Conservation (phyloP, 2,113 vertebrate genomes). For the Machaerirhynchus nigripectus region DNA sequence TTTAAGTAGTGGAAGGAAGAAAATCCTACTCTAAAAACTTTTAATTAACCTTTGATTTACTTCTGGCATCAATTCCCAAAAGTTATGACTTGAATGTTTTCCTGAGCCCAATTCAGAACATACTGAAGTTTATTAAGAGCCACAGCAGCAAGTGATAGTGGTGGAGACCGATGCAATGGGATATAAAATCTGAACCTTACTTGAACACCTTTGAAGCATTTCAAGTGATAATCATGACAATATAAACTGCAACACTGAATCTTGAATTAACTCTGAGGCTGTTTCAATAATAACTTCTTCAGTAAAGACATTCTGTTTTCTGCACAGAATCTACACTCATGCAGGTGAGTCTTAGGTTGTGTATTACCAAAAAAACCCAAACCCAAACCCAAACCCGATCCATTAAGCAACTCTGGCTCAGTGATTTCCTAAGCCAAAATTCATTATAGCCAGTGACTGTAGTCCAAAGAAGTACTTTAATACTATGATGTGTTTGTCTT, state of each 20-base stretch:
- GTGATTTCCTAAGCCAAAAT: background rate
- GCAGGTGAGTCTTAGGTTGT: background rate
- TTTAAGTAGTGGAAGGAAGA: background rate
- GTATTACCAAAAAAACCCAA: background rate
- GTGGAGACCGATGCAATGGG: background rate
- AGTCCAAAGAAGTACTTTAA: background rate
- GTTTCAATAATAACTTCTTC: background rate
- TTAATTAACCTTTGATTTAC: background rate
- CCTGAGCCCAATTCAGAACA: background rate
- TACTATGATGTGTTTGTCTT: background rate
- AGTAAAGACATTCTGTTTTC: background rate
- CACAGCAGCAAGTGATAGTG: background rate
- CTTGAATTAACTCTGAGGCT: background rate
- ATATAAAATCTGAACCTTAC: background rate
- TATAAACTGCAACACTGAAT: background rate
- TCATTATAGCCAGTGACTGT: background rate
- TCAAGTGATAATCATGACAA: background rate
- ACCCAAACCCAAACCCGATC: background rate
- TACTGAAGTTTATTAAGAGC: background rate
- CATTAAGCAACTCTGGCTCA: background rate
- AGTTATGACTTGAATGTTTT: background rate
- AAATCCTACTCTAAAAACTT: background rate
- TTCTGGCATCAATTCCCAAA: background rate
- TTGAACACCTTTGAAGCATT: background rate
- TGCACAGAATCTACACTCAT: background rate